Percentiles rank a stretch among this genome's conserved stretches.
Conservation (phyloP, 1,140 invertebrate species). For the Galleria mellonella region DNA sequence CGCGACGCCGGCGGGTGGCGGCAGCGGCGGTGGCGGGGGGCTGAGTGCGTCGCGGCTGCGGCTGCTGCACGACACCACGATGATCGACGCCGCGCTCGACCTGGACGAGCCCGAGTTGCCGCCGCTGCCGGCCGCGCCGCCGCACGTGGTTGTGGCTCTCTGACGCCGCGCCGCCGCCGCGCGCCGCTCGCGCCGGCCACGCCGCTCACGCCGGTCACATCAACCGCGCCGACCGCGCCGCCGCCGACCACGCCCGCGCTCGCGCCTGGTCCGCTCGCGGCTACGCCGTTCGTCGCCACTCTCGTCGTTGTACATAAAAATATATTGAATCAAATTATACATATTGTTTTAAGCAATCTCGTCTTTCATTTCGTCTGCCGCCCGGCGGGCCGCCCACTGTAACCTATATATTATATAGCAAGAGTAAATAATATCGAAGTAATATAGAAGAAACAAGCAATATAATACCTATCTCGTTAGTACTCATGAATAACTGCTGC, state of each 20-base stretch:
- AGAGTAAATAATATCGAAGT: too few species aligned
- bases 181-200: conserved; percentile 13
- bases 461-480: too few species aligned
- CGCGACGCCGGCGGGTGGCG: conserved; percentile 10
- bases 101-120: conserved; percentile 78
- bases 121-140: conserved; percentile 9
- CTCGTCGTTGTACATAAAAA: background rate
- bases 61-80: conserved; percentile 86
- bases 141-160: conserved; percentile 1
- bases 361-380: background rate
- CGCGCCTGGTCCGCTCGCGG: conserved; percentile 1
- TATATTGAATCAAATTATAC: background rate
- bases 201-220: conserved; percentile 4
- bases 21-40: conserved; percentile 18
- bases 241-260: conserved; percentile 11
- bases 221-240: background rate
- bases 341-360: conserved; percentile 1
- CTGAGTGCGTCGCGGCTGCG: conserved; percentile 72
- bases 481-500: too few species aligned
- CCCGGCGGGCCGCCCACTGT: too few species aligned
- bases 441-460: too few species aligned
- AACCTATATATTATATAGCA: too few species aligned
- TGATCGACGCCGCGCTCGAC: conserved; percentile 91
- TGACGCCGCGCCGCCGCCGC: conserved; percentile 5
- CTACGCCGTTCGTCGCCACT: background rate